Conservation (phyloP, 1,140 invertebrate species). For the Vollenhovia emeryi region DNA sequence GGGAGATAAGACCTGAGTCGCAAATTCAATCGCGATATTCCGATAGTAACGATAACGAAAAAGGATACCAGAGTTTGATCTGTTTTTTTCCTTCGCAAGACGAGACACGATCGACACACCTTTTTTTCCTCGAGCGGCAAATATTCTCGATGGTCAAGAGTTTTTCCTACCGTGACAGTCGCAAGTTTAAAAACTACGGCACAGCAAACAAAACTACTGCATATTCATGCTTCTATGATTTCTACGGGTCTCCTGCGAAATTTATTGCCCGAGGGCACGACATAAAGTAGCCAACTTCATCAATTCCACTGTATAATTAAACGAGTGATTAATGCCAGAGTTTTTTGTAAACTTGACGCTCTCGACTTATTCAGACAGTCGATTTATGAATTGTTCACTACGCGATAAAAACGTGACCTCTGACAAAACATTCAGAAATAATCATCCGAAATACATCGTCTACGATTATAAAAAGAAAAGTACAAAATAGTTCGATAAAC, state of each 20-base stretch:
- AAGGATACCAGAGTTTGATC: too few relatives aligned
- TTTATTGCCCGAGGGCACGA: neutral
- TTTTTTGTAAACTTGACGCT: neutral
- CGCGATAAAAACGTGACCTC: neutral
- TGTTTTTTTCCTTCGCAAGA: neutral
- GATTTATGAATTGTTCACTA: too few relatives aligned
- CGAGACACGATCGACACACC: neutral
- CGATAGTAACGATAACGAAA: neutral
- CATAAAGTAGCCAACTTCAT: neutral
- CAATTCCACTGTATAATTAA: neutral
- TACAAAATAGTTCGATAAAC: neutral
- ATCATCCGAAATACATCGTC: neutral
- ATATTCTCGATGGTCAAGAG: neutral
- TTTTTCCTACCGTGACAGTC: neutral
- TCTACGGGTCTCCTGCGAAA: neutral
- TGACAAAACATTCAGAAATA: neutral
- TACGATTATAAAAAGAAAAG: neutral
- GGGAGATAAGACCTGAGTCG: neutral
- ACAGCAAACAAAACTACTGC: slow-evolving; percentile 26
- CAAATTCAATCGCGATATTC: neutral
- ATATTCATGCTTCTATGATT: slow-evolving; percentile 36
- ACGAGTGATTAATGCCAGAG: neutral
- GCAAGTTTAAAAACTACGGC: slow-evolving; percentile 1
- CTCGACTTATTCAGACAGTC: neutral
- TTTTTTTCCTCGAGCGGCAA: neutral